Base-by-base conservation (phyloP, 2,888 invertebrate genomes). In the Cepaea hortensis region DNA sequence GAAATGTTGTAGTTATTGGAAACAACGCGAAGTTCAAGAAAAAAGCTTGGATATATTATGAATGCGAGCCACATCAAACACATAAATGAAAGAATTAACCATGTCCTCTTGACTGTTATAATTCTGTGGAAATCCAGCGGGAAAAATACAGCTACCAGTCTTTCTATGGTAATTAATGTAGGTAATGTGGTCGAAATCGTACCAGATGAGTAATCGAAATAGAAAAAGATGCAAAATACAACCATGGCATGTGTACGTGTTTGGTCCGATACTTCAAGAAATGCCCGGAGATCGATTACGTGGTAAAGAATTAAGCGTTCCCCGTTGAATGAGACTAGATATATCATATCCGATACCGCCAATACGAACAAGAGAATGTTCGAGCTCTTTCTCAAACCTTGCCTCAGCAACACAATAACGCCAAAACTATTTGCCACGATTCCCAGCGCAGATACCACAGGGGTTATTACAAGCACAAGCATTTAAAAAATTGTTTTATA, bases 301-400 rank as follows among this genome's bases (percentile, higher is more conserved):
- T 76, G 35, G 61, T 84, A 75, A 35, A 84, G 15, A 62, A 84
- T 76, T 62, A 61, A 50, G 18, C 75, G 84, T 13, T 61, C 35
- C 62, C 75, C 61, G 48, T 84, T 84, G 48, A 68, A 81, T 0
- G 70, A 65, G 7, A 81, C 48, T 5, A 81, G 70, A 65, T 65
- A 84, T 55, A 55, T 65, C 84, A 84, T 55, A 55, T 76, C 84
- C 9, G 84, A 15, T 1, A 84, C n/a, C 6, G 84, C 84, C 68
- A 84, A 48, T n/a, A 46, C 23, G 3, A 77, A 13, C 3, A 84
- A n/a, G 1, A 84, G 65, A 15, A 84, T 77, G 15, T 84, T 84
- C 15, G 84, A 84, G 75, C 77, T 46, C 65, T 84, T 84, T 3
- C 46, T 48, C 15, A 84, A 48, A 0, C 84, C 84, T 11, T 77